These are phyloP conservation scores for Parasteatoda lunata DNA, from an alignment of 2,888 invertebrate genomes.

Conservation along the genomic window DNA sequence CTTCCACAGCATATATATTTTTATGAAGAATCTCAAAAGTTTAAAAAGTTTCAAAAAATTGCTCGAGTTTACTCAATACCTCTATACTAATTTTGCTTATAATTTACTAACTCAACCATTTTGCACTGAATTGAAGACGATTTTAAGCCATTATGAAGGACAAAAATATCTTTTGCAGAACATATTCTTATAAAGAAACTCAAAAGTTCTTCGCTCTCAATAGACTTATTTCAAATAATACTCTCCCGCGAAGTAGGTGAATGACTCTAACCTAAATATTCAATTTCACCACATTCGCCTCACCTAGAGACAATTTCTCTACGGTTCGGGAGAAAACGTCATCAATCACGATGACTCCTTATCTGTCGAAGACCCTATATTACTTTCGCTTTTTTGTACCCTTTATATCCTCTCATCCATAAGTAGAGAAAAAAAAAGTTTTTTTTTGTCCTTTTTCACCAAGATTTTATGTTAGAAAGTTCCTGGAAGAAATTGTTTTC, in stretches of 20 bases:
- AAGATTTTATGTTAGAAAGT: background rate
- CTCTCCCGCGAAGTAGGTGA: background rate
- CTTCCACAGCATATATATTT: too few relatives aligned
- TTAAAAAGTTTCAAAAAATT: too few relatives aligned
- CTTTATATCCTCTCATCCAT: slow-evolving; percentile 37
- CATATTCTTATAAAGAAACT: too few relatives aligned
- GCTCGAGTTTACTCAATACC: too few relatives aligned
- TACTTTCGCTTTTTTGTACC: slow-evolving; percentile 32
- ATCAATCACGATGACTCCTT: slow-evolving; percentile 52
- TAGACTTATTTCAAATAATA: background rate
- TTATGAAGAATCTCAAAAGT: too few relatives aligned
- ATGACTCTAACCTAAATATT: slow-evolving; percentile 33
- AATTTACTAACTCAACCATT: too few relatives aligned
- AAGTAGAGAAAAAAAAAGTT: slow-evolving; percentile 22
- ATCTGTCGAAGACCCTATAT: slow-evolving; percentile 56
- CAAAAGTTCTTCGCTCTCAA: background rate
- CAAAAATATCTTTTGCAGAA: too few relatives aligned
- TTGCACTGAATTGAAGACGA: too few relatives aligned
- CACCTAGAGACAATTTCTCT: slow-evolving; percentile 45
- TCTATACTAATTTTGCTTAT: too few relatives aligned
- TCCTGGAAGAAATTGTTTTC: slow-evolving; percentile 14
- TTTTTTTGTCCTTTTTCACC: slow-evolving; percentile 2
- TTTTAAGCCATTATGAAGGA: too few relatives aligned
- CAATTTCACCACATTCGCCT: slow-evolving; percentile 12
- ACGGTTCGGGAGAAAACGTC: slow-evolving; percentile 31